These are phyloP conservation scores for Cheilosia pagana DNA, from an alignment of 2,888 invertebrate species.

Conservation along the genomic window DNA sequence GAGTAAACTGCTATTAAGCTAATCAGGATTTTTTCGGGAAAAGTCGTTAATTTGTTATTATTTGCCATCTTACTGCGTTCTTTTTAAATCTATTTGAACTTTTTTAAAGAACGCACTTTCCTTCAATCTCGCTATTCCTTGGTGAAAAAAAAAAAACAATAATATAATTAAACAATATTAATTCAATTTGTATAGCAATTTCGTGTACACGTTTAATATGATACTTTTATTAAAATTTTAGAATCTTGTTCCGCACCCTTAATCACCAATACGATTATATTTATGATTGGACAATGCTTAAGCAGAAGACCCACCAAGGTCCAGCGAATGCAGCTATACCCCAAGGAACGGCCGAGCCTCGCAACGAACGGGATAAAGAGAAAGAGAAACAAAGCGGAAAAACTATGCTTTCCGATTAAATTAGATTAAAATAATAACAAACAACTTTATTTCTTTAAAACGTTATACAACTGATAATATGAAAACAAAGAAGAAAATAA, in stretches of 20 bases:
- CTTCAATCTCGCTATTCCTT: too few species aligned
- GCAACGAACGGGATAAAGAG: constrained; percentile 81
- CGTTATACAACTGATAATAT: constrained; percentile 66
- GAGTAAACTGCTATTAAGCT: too few species aligned
- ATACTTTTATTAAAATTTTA: constrained; percentile 84
- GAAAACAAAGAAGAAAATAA: constrained; percentile 44
- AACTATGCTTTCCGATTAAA: constrained; percentile 81
- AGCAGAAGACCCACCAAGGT: constrained; percentile 89
- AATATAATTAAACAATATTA: neutral
- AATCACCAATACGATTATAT: constrained; percentile 99
- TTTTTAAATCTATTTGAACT: too few species aligned
- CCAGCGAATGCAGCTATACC: constrained; percentile 81
- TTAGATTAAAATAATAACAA: constrained; percentile 73
- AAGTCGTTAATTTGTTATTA: too few species aligned
- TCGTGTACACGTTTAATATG: neutral
- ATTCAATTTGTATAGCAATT: neutral
- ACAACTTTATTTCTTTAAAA: constrained; percentile 71
- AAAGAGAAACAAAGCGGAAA: constrained; percentile 82
- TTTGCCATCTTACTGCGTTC: too few species aligned
- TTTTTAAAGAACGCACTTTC: too few species aligned
- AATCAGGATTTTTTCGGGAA: too few species aligned
- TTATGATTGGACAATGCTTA: constrained; percentile 99
- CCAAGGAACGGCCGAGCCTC: constrained; percentile 81
- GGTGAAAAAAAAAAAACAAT: too few species aligned
- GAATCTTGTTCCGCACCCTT: constrained; percentile 99